Evolutionary conservation across 2,113 vertebrate species (phyloP), one percentile per base, ranked within the genome.

Genomic region (Pholis gunnellus): DNA sequence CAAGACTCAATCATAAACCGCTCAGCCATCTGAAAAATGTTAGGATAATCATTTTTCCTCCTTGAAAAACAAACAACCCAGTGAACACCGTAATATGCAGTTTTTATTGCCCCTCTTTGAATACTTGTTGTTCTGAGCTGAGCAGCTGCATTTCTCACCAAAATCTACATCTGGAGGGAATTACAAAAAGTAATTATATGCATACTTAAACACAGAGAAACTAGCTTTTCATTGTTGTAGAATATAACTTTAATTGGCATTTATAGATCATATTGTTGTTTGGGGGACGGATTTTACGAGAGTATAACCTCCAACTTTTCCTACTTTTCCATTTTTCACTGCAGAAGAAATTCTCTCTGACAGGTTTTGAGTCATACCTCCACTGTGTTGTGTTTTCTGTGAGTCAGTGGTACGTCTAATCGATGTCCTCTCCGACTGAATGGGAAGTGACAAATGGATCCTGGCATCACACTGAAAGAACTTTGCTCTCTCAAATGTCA

Each of bases 21-120:
- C 78, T 84, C 78, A 91, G 71, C 84, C 85, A 81, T 85, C 86
- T 88, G 84, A 91, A 81, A 87, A 89, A 90, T 81, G 82, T 86
- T 87, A 71, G 29, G 70, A 75, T 67, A 77, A 83, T 84, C 9
- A 46, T 75, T 78, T 34, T 71, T 38, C 4, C 31, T 36, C 40
- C 57, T 46, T 31, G 42, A 40, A 76, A 87, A 81, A 78, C 76
- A 88, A 93, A 87, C 85, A 85, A 85, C 44, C 42, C 25, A 54
- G 46, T 56, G 80, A 75, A 63, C 54, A 75, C 8, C 50, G 34
- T 63, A 76, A 83, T 79, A 64, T 52, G 31, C 72, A 1, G 71
- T 31, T 79, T 83, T 86, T 50, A 86, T 29, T 18, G 50, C 60
- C 6, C 36, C 22, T 75, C 46, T 84, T 57, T 81, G 29, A 83